These are phyloP conservation scores for Calliphora vicina DNA, from an alignment of 1,140 invertebrate genomes.

Conservation along the genomic window DNA sequence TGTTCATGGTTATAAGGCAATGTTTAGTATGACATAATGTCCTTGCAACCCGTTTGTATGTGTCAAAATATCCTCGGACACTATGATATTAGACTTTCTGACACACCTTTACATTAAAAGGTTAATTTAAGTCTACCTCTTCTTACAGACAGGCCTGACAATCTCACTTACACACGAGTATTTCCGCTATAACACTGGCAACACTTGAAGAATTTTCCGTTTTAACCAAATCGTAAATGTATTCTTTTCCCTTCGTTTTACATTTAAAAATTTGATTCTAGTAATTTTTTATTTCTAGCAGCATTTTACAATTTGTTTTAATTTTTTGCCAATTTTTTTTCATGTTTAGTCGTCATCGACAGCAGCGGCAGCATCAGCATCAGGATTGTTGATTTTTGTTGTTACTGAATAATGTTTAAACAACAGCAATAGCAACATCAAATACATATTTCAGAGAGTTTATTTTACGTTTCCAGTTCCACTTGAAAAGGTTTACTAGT, in stretches of 20 bases:
- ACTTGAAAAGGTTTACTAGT: slow-evolving; percentile 29
- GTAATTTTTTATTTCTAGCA: not conserved
- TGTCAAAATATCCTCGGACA: too few relatives aligned
- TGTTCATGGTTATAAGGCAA: too few relatives aligned
- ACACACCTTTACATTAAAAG: too few relatives aligned
- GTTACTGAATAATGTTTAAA: slow-evolving; percentile 21
- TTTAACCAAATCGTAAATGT: slow-evolving; percentile 23
- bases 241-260: not conserved
- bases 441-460: slow-evolving; percentile 22
- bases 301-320: not conserved
- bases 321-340: too few relatives aligned
- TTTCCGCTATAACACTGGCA: not conserved
- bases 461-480: slow-evolving; percentile 36
- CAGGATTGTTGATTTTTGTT: slow-evolving; percentile 11
- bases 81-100: too few relatives aligned
- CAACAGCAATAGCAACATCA: slow-evolving; percentile 3
- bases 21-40: too few relatives aligned
- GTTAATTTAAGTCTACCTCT: too few relatives aligned
- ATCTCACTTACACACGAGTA: too few relatives aligned
- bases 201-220: slow-evolving; percentile 31
- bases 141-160: too few relatives aligned
- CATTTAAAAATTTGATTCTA: not conserved
- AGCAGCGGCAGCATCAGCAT: not conserved
- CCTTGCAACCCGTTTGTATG: too few relatives aligned
- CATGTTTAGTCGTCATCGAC: not conserved